Evolutionary conservation across 2,797 vertebrate genomes (phyloP), one percentile per base, ranked within the genome.

Genomic region (Pseudochirops cupreus): DNA sequence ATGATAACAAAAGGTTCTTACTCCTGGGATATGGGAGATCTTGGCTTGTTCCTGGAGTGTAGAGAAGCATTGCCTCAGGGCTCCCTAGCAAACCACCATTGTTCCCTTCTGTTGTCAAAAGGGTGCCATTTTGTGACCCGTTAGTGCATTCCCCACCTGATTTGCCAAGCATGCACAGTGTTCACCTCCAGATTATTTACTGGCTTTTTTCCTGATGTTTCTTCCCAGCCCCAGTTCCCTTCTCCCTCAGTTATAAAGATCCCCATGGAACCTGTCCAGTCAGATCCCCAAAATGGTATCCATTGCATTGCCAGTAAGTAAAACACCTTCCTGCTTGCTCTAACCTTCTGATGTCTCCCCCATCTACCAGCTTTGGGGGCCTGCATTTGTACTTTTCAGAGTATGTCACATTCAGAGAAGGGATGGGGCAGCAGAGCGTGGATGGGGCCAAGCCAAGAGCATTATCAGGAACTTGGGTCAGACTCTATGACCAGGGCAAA

Each of bases 171-270:
- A 95, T 94, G 92, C 53, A 54, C 50, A 18, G 55, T 92, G 53
- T 67, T 39, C 90, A 54, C 56, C 7, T 58, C 94, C 92, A 58
- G 96, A 93, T 90, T 97, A 94, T 98, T 98, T 94, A 98, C 91
- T 89, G 0, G 29, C 56, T 97, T 96, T 97, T 97, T 97, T 96
- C 97, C 97, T 50, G 0, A 96, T 98, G 97, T 98, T 98, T 98
- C 93, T 97, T 98, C 98, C 97, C 98, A 98, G 98, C 97, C 97
- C 97, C 98, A 98, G 98, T 98, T 98, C 97, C 98, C 98, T 97
- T 93, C 98, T 98, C 98, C 98, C 98, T 98, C 98, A 97, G 96
- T 98, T 98, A 97, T 98, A 98, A 98, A 96, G 98, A 97, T 98
- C 96, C 98, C 98, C 93, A 97, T 97, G 98, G 98, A 98, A 95